A percentile compares a stretch with the other conserved stretches of the same genome.
phyloP scores from a whole-genome alignment of 2,888 invertebrate species.

The Theretra japonica region DNA sequence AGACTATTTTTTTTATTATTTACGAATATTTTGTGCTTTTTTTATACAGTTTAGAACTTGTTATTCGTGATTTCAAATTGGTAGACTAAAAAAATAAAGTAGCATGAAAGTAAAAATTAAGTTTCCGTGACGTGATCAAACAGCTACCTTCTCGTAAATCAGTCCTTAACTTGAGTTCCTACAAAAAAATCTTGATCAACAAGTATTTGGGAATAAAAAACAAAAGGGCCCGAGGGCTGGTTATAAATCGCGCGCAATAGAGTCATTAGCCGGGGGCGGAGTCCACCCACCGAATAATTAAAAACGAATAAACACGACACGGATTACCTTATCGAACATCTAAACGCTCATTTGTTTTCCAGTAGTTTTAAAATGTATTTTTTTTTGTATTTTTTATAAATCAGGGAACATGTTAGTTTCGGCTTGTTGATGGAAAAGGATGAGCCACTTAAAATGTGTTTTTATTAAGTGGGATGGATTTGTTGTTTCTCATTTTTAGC shows the following conservation, averaged over 20 bases:
- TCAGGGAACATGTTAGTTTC: background rate
- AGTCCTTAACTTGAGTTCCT: background rate
- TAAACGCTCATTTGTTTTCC: constrained; percentile 55
- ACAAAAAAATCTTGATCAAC: constrained; percentile 61
- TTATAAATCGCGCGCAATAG: constrained; percentile 78
- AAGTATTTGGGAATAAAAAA: constrained; percentile 69
- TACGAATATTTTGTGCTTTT: background rate
- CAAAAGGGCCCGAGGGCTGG: constrained; percentile 62
- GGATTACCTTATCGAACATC: constrained; percentile 80
- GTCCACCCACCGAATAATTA: constrained; percentile 77
- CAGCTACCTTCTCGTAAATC: background rate
- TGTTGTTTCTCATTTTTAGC: background rate
- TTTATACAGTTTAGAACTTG: too few species aligned
- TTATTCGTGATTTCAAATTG: background rate
- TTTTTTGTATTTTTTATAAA: constrained; percentile 1
- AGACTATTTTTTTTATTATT: background rate
- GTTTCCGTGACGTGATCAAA: background rate
- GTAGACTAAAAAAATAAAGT: background rate
- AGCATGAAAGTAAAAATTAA: too few species aligned
- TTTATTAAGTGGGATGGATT: background rate
- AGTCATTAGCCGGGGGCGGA: constrained; percentile 83
- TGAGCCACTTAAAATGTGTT: background rate
- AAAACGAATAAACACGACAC: constrained; percentile 83
- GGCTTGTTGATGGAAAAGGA: background rate
- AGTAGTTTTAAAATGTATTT: constrained; percentile 4